Percentiles rank a stretch among this genome's conserved stretches.
Evolutionary conservation across 1,140 invertebrate genomes (phyloP).

Genomic region (Drosophila tani): DNA sequence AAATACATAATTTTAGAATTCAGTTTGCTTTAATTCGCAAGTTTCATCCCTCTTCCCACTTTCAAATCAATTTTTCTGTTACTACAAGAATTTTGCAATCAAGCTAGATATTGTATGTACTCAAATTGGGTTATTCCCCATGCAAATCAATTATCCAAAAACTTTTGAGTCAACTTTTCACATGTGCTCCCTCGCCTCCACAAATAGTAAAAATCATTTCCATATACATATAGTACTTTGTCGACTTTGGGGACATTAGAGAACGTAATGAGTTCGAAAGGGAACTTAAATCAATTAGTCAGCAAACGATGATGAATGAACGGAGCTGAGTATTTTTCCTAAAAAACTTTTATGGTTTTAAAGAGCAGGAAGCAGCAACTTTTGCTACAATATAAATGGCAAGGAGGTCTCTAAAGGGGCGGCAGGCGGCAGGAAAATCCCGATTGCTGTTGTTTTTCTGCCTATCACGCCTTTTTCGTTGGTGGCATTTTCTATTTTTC

Average conservation of each 20-base stretch:
- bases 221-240: slow-evolving; percentile 3
- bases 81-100: slow-evolving; percentile 20
- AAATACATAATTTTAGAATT: too few species aligned
- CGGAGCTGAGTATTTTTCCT: slow-evolving; percentile 17
- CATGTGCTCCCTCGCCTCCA: slow-evolving; percentile 15
- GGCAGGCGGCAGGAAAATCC: neutral
- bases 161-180: slow-evolving; percentile 37
- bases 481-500: slow-evolving; percentile 43
- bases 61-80: neutral
- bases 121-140: slow-evolving; percentile 39
- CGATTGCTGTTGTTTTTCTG: slow-evolving; percentile 25
- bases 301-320: slow-evolving; percentile 59
- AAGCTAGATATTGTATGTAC: slow-evolving; percentile 12
- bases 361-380: slow-evolving; percentile 37
- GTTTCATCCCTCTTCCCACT: neutral
- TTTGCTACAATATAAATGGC: slow-evolving; percentile 14
- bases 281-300: slow-evolving; percentile 54
- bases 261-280: slow-evolving; percentile 44
- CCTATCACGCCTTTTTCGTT: slow-evolving; percentile 40
- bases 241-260: slow-evolving; percentile 37
- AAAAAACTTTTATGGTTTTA: slow-evolving; percentile 41
- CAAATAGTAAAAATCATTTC: slow-evolving; percentile 35
- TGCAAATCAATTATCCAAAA: slow-evolving; percentile 46
- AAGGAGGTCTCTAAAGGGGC: slow-evolving; percentile 15
- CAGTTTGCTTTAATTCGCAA: neutral